Base-by-base conservation (phyloP, 2,113 vertebrate species). In the Cochlearius cochlearius region DNA sequence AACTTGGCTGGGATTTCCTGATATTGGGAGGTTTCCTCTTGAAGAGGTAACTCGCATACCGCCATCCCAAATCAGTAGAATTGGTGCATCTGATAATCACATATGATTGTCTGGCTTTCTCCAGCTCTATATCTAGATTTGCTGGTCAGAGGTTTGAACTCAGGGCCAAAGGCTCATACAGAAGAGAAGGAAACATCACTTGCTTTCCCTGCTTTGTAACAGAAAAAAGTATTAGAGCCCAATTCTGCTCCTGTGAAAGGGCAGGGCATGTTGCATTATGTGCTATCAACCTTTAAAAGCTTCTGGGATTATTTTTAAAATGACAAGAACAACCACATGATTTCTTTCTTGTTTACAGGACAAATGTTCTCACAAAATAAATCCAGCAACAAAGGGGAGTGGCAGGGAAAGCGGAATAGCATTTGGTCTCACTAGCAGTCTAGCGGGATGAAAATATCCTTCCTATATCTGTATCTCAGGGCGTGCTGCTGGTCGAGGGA, bases 261-360 rank as follows among this genome's bases (percentile, higher is more conserved):
- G 39, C n/a, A 63, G 29, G 30, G 32, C 9, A 12, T 3, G 3
- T 56, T 63, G 29, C 34, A 64, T 45, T 81, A 68, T 34, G 47
- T 4, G 0, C 11, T 39, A 36, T 72, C 34, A 64, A 39, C 21
- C 43, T 60, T 66, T 77, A 86, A 82, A 26, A 76, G 19, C 10
- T 60, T 76, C 39, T 91, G 63, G 17, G n/a, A 52, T 78, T 89
- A 74, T 90, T 93, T 94, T 92, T 90, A 50, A 91, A 76, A 94
- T 56, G 1, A 94, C 52, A 86, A 68, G 81, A 94, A 69, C 29
- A 75, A 50, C 39, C 32, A n/a, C 25, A 36, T 20, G 23, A 75
- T 69, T 75, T 82, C 25, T 60, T 76, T 67, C 29, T 93, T 93
- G 67, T 90, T 96, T 96, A 86, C 59, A 79, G 45, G 55, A 80